These are phyloP conservation scores for Morelia viridis DNA, from an alignment of 2,797 vertebrate species.

Conservation along the genomic window DNA sequence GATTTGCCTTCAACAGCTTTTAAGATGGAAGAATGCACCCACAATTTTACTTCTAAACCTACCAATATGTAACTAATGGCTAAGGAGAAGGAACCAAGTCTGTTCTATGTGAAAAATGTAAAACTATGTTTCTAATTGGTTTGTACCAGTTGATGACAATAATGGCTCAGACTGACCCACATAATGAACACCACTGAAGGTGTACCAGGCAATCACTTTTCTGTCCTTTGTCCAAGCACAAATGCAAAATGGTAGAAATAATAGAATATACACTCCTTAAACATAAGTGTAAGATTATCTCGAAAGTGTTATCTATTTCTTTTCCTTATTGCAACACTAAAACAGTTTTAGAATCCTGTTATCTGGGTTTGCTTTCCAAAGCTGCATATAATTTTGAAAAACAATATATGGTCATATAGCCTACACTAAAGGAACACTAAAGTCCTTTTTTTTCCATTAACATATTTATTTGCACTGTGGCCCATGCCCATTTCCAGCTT, in stretches of 20 bases:
- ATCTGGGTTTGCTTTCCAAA: background rate
- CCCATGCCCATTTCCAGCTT: conserved; percentile 13
- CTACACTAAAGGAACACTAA: background rate
- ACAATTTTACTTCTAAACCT: background rate
- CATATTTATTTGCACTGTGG: conserved; percentile 14
- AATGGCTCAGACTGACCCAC: background rate
- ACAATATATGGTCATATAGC: background rate
- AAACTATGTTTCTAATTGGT: background rate
- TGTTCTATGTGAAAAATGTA: background rate
- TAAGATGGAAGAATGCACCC: background rate
- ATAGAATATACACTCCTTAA: background rate
- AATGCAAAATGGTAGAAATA: background rate
- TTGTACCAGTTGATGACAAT: background rate
- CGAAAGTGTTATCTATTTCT: background rate
- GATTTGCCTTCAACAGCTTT: background rate
- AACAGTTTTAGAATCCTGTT: too few species aligned
- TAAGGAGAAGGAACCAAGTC: background rate
- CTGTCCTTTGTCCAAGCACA: background rate
- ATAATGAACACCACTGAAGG: background rate
- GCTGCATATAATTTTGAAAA: background rate
- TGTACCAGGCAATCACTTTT: background rate
- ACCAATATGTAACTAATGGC: background rate
- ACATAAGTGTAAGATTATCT: background rate
- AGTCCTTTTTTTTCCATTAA: background rate
- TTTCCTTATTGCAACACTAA: background rate